These are phyloP conservation scores for Pygoscelis antarcticus DNA, from an alignment of 2,113 vertebrate genomes.

Conservation along the genomic window DNA sequence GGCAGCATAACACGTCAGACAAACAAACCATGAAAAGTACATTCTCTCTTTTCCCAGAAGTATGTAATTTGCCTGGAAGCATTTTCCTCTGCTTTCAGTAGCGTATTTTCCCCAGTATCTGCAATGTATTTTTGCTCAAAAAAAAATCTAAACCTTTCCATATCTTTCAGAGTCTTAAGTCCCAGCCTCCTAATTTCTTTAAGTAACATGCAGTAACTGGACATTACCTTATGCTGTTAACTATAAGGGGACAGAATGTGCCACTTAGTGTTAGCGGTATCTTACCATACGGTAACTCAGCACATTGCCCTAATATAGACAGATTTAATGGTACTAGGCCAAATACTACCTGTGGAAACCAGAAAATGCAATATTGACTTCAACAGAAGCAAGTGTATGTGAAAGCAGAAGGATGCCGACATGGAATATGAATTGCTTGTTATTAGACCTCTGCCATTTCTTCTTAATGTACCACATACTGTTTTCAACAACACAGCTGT, in stretches of 20 bases:
- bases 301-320: background rate
- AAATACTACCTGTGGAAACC: background rate
- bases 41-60: background rate
- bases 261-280: background rate
- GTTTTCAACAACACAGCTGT: background rate
- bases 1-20: background rate
- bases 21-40: background rate
- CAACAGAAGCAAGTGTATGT: background rate
- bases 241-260: background rate
- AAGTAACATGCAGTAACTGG: background rate
- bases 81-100: background rate
- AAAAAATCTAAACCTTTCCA: background rate
- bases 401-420: background rate
- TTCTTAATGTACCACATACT: background rate
- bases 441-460: background rate
- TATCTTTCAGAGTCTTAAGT: background rate
- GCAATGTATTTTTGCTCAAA: background rate
- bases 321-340: background rate
- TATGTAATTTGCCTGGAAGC: background rate
- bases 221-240: background rate
- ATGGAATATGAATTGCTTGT: background rate
- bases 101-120: background rate
- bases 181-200: background rate
- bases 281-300: background rate
- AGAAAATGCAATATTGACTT: background rate